Percentiles rank a stretch among this genome's conserved stretches.
phyloP scores from a whole-genome alignment of 2,113 vertebrate species.

The Pedionomus torquatus region DNA sequence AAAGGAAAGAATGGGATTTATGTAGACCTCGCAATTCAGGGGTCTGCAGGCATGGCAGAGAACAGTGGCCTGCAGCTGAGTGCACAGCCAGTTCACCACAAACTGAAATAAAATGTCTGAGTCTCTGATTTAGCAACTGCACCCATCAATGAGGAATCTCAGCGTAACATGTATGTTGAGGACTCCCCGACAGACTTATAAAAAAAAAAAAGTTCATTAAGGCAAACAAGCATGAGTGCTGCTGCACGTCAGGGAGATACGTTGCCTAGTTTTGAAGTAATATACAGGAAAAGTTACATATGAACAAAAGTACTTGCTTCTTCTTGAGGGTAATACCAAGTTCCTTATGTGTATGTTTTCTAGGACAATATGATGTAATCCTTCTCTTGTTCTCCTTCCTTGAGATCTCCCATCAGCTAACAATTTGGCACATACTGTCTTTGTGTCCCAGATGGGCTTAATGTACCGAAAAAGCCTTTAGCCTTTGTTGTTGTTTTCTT shows the following conservation, averaged over 20 bases:
- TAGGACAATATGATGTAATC: neutral
- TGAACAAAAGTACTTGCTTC: neutral
- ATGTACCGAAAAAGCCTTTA: neutral
- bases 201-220: neutral
- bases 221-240: neutral
- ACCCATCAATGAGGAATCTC: neutral
- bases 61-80: rapidly evolving
- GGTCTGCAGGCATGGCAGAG: neutral
- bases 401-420: neutral
- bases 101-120: neutral
- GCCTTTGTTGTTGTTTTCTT: neutral
- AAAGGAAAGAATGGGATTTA: neutral
- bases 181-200: neutral
- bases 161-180: neutral
- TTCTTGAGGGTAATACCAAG: neutral
- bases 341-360: neutral
- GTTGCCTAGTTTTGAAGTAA: neutral
- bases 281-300: neutral
- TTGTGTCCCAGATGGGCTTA: neutral
- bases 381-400: neutral
- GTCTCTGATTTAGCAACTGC: neutral
- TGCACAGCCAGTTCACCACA: neutral
- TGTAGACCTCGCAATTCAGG: neutral
- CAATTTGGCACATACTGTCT: neutral
- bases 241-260: neutral